A percentile compares a stretch with the other conserved stretches of the same genome.
phyloP scores from a whole-genome alignment of 2,888 invertebrate species.

The Epinotia nisella region DNA sequence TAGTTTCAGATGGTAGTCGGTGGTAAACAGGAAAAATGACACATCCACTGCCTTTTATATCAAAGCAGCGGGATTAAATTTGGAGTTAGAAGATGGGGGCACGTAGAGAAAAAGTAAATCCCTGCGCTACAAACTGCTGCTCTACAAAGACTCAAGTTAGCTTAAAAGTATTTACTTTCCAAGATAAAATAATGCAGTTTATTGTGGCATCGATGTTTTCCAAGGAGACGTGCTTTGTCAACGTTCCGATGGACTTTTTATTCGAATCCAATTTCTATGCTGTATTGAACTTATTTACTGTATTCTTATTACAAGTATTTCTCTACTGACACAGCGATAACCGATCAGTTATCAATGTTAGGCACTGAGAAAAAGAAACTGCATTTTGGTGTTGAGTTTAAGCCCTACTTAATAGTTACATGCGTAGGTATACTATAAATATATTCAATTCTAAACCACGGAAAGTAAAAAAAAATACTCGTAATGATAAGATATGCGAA shows the following conservation, averaged over 20 bases:
- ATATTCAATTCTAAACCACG: too few species aligned
- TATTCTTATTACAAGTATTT: not conserved
- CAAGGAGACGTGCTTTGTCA: conserved; percentile 43
- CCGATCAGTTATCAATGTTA: not conserved
- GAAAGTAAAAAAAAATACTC: too few species aligned
- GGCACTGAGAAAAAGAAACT: not conserved
- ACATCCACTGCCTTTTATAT: conserved; percentile 36
- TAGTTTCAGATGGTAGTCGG: conserved; percentile 26
- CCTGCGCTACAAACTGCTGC: conserved; percentile 54
- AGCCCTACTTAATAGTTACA: too few species aligned
- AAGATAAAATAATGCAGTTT: conserved; percentile 57
- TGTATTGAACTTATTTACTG: not conserved
- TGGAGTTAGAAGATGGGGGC: conserved; percentile 50
- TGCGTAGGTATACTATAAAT: too few species aligned
- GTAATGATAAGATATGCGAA: too few species aligned
- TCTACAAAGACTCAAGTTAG: conserved; percentile 51
- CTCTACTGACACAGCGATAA: not conserved
- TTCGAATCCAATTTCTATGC: conserved; percentile 26
- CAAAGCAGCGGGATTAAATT: conserved; percentile 49
- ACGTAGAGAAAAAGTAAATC: conserved; percentile 51
- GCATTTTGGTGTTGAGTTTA: too few species aligned
- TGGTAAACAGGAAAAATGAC: conserved; percentile 50
- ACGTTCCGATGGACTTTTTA: conserved; percentile 34
- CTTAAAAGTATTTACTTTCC: conserved; percentile 52
- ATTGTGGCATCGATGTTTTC: conserved; percentile 54